Conservation (phyloP, 2,113 vertebrate species). For the Pseudonaja textilis region DNA sequence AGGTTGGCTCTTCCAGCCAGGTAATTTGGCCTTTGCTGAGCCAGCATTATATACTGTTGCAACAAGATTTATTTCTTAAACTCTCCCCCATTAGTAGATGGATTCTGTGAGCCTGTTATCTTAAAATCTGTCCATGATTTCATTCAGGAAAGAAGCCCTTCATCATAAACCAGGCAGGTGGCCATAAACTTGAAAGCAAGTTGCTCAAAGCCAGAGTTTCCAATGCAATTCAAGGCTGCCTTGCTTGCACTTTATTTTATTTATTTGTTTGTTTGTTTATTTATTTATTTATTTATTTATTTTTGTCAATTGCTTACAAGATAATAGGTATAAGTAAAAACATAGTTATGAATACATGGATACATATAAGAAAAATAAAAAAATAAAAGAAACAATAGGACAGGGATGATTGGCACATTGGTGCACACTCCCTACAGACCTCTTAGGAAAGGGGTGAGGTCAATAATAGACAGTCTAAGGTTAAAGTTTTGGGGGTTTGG, state of each 20-base stretch:
- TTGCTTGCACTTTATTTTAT: background rate
- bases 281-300: too few species aligned
- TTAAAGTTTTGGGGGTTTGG: too few species aligned
- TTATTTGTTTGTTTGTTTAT: too few species aligned
- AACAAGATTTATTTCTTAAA: background rate
- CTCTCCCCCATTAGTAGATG: background rate
- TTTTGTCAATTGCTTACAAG: too few species aligned
- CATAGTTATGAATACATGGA: too few species aligned
- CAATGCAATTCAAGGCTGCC: background rate
- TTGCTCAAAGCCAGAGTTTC: background rate
- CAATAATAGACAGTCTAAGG: too few species aligned
- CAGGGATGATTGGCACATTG: too few species aligned
- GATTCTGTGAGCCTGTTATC: slow-evolving; percentile 11
- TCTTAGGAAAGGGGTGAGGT: too few species aligned
- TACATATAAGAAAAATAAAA: too few species aligned
- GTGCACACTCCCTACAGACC: too few species aligned
- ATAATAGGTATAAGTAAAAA: too few species aligned
- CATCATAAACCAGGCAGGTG: background rate
- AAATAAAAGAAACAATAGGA: too few species aligned
- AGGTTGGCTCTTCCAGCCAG: background rate
- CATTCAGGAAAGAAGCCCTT: slow-evolving; percentile 18
- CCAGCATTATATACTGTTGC: background rate
- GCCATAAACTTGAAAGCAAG: slow-evolving; percentile 17
- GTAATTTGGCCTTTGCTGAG: background rate
- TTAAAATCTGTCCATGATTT: slow-evolving; percentile 24